phyloP scores from a whole-genome alignment of 35 echinoderm and acorn worm genomes.

The Patiria miniata region DNA sequence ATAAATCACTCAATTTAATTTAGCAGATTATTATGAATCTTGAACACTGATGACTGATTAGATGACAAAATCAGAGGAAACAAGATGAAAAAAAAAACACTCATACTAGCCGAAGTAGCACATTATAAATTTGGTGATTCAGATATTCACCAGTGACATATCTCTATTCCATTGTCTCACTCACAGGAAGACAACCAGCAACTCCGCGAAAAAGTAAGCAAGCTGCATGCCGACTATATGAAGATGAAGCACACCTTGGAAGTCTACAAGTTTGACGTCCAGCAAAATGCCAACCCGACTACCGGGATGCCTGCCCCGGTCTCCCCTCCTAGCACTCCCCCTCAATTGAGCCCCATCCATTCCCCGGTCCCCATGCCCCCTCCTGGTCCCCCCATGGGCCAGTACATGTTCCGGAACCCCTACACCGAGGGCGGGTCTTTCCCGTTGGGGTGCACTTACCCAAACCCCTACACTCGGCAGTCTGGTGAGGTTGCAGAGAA shows the following conservation, averaged over 20 bases:
- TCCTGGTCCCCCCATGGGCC: background rate
- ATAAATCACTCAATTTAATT: no score
- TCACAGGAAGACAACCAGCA: constrained; percentile 40
- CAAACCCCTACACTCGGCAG: background rate
- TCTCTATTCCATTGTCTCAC: background rate
- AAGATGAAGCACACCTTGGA: constrained; percentile 76
- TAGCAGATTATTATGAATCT: no score
- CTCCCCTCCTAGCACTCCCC: constrained; percentile 10
- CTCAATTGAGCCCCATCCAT: constrained; percentile 17
- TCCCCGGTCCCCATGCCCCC: background rate
- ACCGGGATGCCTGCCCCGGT: background rate
- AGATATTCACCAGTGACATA: background rate
- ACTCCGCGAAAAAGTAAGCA: constrained; percentile 65
- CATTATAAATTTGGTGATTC: no score
- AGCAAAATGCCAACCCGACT: constrained; percentile 25
- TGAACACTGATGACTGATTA: no score
- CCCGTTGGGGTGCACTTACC: background rate
- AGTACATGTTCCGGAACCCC: constrained; percentile 57
- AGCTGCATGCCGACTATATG: constrained; percentile 76
- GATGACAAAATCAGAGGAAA: no score
- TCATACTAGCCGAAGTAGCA: no score
- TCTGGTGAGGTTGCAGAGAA: background rate
- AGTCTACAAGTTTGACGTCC: constrained; percentile 69
- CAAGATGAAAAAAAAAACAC: no score
- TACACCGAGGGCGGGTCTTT: constrained; percentile 38